phyloP scores from a whole-genome alignment of 2,888 invertebrate species.

The Onthophagus sagittarius region DNA sequence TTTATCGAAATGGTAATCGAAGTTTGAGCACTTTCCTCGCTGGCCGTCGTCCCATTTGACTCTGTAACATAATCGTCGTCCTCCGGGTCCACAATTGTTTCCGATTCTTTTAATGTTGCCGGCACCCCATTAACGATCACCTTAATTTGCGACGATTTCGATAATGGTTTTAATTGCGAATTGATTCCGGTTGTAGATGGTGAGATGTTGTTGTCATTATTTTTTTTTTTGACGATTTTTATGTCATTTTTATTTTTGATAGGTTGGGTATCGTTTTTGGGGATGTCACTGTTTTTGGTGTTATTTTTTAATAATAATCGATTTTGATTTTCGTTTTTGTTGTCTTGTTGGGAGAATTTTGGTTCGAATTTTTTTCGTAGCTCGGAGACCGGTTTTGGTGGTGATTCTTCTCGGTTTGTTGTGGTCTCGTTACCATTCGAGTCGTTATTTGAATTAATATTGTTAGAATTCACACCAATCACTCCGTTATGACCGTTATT shows the following conservation, averaged over 20 bases:
- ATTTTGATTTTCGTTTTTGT: neutral
- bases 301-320: conserved; percentile 24
- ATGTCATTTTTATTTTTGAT: neutral
- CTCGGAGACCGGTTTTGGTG: conserved; percentile 55
- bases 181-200: neutral
- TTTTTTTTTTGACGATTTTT: conserved; percentile 26
- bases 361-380: conserved; percentile 57
- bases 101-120: neutral
- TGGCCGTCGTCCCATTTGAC: conserved; percentile 14
- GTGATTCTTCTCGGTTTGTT: neutral
- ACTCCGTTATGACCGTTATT: conserved; percentile 43
- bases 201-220: neutral
- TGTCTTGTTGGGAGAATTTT: conserved; percentile 36
- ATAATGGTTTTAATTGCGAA: neutral
- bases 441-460: conserved; percentile 47
- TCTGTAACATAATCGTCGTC: neutral
- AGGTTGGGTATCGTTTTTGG: conserved; percentile 16
- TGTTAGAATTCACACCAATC: conserved; percentile 47
- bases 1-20: conserved; percentile 19
- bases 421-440: conserved; percentile 52
- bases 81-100: neutral
- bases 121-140: neutral
- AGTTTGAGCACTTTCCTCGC: conserved; percentile 20
- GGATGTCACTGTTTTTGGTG: conserved; percentile 16
- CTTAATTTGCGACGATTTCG: neutral